Evolutionary conservation across 1,140 invertebrate species (phyloP).

Genomic region (Trichonephila inaurata): DNA sequence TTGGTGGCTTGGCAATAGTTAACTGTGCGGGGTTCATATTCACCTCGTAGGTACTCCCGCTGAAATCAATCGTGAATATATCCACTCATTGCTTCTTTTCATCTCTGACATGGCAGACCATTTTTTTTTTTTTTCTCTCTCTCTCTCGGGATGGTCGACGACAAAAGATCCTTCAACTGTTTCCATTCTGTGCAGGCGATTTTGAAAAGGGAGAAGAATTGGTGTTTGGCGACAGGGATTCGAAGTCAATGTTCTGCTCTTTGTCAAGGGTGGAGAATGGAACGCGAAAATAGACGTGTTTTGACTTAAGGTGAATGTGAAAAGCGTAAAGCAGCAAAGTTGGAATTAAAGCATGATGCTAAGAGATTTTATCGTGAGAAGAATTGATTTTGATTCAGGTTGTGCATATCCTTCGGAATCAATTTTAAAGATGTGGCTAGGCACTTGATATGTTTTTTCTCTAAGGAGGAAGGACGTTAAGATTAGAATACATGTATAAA

Average conservation of each 20-base stretch:
- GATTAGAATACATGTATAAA: too few relatives aligned
- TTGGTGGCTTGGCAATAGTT: conserved; percentile 57
- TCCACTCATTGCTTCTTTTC: conserved; percentile 42
- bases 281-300: background rate
- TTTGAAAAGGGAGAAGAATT: conserved; percentile 24
- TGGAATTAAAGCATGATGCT: conserved; percentile 20
- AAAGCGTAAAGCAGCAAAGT: background rate
- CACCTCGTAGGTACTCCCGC: conserved; percentile 47
- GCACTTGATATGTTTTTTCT: too few relatives aligned
- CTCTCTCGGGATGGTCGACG: background rate
- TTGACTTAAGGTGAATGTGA: conserved; percentile 3
- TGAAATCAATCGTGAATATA: conserved; percentile 50
- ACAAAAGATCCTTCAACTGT: conserved; percentile 70
- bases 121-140: background rate
- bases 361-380: background rate
- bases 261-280: background rate
- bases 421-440: too few relatives aligned
- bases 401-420: too few relatives aligned
- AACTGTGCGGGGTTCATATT: conserved; percentile 65
- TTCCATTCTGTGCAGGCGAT: conserved; percentile 35
- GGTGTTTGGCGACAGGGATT: conserved; percentile 34
- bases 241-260: conserved; percentile 43
- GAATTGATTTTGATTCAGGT: background rate
- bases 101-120: conserved; percentile 27
- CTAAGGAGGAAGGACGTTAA: too few relatives aligned